Evolutionary conservation across 1,140 invertebrate species (phyloP), one percentile per base, ranked within the genome.

Genomic region (Tetragnatha versicolor): DNA sequence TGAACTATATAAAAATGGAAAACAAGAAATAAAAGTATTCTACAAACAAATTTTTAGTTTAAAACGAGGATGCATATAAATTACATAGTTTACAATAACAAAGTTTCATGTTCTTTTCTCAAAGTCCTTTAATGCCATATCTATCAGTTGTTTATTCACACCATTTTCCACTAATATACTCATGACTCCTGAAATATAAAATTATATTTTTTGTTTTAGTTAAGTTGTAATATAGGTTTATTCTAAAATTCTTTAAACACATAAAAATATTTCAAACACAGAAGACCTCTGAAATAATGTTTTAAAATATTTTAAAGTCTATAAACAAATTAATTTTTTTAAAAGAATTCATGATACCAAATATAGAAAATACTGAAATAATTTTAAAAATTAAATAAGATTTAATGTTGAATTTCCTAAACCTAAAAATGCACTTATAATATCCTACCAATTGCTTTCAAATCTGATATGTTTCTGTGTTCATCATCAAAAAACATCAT

Each of bases 401-500:
- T 29, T 2, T 9, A 25, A 47, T 47, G 9, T 27, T 25, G 3
- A 33, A n/a, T 12, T 3, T 33, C 22, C 27, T 29, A 37, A 17
- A 42, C 6, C 4, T 27, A 17, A 22, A 39, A 60, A 22, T 4
- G 47, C n/a, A 31, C n/a, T 45, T 47, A 49, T 49, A 27, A 35
- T 25, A 25, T 58, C n/a, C 63, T 42, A 65, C 90, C 90, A 66
- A 89, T 79, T 81, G 85, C 83, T 45, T 83, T 85, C 20, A 91
- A 79, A 82, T 91, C 90, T 12, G 58, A 68, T 58, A 91, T 91
- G 84, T 92, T 91, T 73, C 90, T 82, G 2, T 84, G 42, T 83
- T 92, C 91, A 84, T 92, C 91, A 81, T 92, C 91, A 84, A 92
- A 92, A 82, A 92, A 92, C 47, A 92, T 81, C 91, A 93, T 93